These are phyloP conservation scores for Latheticus oryzae DNA, from an alignment of 2,888 invertebrate genomes.

Conservation along the genomic window DNA sequence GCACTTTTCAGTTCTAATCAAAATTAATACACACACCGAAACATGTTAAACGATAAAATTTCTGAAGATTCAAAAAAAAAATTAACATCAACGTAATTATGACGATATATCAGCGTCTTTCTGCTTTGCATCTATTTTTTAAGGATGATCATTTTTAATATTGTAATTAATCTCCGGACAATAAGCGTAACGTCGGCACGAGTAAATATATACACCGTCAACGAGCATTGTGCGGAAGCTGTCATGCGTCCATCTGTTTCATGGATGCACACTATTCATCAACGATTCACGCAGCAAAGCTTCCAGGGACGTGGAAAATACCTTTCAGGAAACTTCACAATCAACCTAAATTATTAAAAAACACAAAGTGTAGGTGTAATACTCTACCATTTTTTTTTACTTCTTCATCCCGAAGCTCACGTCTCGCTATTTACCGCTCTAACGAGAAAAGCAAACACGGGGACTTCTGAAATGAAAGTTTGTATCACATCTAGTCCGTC, in stretches of 20 bases:
- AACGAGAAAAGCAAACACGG: neutral
- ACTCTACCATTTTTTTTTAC: neutral
- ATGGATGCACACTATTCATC: conserved; percentile 42
- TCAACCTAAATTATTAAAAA: conserved; percentile 34
- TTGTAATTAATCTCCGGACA: conserved; percentile 41
- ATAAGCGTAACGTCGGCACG: conserved; percentile 23
- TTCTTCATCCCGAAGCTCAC: neutral
- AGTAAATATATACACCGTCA: conserved; percentile 42
- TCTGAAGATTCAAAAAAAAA: too few relatives aligned
- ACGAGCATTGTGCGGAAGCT: conserved; percentile 38
- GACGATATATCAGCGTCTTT: too few relatives aligned
- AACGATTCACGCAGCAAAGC: conserved; percentile 37
- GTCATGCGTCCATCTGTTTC: conserved; percentile 44
- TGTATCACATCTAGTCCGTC: conserved; percentile 5
- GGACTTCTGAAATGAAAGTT: neutral
- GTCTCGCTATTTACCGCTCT: neutral
- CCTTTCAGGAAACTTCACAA: conserved; percentile 38
- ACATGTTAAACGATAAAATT: too few relatives aligned
- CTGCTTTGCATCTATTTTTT: too few relatives aligned
- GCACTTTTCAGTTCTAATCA: too few relatives aligned
- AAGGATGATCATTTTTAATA: conserved; percentile 19
- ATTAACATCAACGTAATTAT: too few relatives aligned
- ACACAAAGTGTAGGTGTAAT: conserved; percentile 16
- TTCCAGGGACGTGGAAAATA: conserved; percentile 26
- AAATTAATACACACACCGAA: too few relatives aligned